Percentiles rank a stretch among this genome's conserved stretches.
Conservation (phyloP, 2,113 vertebrate species). For the Cololabis saira region DNA sequence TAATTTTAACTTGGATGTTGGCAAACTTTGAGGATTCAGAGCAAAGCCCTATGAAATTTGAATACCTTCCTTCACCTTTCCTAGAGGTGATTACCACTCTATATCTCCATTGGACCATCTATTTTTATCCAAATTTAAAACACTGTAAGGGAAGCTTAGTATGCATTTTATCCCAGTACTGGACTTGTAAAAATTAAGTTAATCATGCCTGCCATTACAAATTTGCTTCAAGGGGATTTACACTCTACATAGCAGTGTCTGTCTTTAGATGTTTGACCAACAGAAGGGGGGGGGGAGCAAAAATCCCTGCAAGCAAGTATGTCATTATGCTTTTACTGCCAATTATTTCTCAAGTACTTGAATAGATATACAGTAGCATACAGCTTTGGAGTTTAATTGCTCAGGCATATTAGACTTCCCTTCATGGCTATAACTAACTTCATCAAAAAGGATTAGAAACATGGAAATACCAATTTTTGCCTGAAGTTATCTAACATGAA, state of each 20-base stretch:
- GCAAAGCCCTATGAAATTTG: too few relatives aligned
- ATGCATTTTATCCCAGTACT: not conserved
- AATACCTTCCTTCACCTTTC: too few relatives aligned
- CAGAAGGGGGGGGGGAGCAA: not conserved
- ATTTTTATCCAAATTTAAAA: not conserved
- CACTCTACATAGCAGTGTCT: constrained; percentile 8
- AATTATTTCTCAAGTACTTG: not conserved
- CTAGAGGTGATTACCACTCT: too few relatives aligned
- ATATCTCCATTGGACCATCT: not conserved
- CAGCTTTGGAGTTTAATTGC: not conserved
- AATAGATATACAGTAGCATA: not conserved
- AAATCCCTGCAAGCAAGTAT: not conserved
- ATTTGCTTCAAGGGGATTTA: constrained; percentile 8
- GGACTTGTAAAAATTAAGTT: constrained; percentile 8
- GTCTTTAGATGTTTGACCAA: constrained; percentile 1
- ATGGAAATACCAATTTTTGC: not conserved
- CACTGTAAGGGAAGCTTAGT: not conserved
- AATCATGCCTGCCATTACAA: not conserved
- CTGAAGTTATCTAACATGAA: not conserved
- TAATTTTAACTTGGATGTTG: too few relatives aligned
- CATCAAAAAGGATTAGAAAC: not conserved
- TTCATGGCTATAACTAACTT: not conserved
- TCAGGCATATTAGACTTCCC: not conserved
- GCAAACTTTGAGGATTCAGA: too few relatives aligned
- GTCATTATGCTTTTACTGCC: constrained; percentile 1